A percentile compares a stretch with the other conserved stretches of the same genome.
Evolutionary conservation across 2,113 vertebrate species (phyloP).

Genomic region (Hyperopisus bebe): DNA sequence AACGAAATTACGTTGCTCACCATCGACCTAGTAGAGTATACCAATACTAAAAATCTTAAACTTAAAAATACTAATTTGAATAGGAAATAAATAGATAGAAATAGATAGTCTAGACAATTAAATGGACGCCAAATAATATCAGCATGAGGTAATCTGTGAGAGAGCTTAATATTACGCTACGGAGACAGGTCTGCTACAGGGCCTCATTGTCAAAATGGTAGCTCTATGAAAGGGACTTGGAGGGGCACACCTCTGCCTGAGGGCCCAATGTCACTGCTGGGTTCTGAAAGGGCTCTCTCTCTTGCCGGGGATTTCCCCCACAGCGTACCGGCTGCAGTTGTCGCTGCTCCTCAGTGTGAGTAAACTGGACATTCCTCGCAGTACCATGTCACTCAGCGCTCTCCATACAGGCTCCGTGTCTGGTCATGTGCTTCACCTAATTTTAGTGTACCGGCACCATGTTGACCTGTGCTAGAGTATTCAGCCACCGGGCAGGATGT

Average conservation of each 20-base stretch:
- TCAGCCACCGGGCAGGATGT: neutral
- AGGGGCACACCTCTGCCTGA: neutral
- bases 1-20: no score
- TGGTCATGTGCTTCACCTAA: constrained; percentile 14
- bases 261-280: neutral
- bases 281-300: neutral
- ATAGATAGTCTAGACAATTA: neutral
- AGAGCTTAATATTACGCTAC: neutral
- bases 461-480: neutral
- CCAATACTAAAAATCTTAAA: no score
- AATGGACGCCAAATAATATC: neutral
- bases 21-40: no score
- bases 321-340: constrained; percentile 12
- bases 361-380: neutral
- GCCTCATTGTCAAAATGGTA: neutral
- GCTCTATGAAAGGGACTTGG: neutral
- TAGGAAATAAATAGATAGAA: no score
- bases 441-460: constrained; percentile 6
- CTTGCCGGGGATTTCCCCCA: constrained; percentile 16
- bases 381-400: neutral
- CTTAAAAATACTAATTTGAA: no score
- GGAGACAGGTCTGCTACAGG: neutral
- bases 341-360: constrained; percentile 11
- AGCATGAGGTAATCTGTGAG: neutral
- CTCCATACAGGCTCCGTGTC: neutral